Evolutionary conservation across 2,888 invertebrate species (phyloP).

Genomic region (Miltochrista miniata): DNA sequence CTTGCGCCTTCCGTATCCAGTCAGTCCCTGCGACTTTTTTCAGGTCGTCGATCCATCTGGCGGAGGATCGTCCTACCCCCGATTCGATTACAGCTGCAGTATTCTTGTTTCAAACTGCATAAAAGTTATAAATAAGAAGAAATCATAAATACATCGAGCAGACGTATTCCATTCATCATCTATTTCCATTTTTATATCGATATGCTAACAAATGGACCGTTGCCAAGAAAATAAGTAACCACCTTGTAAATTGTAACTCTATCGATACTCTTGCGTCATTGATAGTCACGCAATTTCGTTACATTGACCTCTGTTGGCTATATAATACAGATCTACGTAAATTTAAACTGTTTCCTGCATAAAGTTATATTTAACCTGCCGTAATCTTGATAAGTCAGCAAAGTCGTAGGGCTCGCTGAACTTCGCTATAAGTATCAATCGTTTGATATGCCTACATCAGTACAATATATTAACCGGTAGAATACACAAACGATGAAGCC

Average conservation of each 20-base stretch:
- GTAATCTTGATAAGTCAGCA: too few relatives aligned
- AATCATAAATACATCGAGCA: slow-evolving; percentile 4
- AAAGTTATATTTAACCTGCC: too few relatives aligned
- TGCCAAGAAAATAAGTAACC: slow-evolving; percentile 24
- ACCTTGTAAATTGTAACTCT: slow-evolving; percentile 31
- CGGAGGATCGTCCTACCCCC: too few relatives aligned
- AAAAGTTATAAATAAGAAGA: slow-evolving; percentile 1
- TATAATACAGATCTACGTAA: slow-evolving; percentile 1
- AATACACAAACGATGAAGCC: too few relatives aligned
- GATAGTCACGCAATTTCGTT: slow-evolving; percentile 11
- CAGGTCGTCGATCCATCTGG: too few relatives aligned
- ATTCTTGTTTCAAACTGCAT: slow-evolving; percentile 10
- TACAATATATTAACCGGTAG: too few relatives aligned
- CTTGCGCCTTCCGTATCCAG: too few relatives aligned
- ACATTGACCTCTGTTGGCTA: slow-evolving; percentile 5
- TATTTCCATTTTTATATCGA: slow-evolving; percentile 7
- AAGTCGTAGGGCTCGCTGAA: too few relatives aligned
- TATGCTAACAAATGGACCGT: slow-evolving; percentile 24
- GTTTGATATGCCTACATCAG: too few relatives aligned
- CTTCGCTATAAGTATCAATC: too few relatives aligned
- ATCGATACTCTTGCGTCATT: slow-evolving; percentile 21
- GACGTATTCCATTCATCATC: neutral
- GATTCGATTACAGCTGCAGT: too few relatives aligned
- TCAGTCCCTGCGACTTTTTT: too few relatives aligned
- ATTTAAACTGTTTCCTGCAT: slow-evolving; percentile 7